A percentile compares a stretch with the other conserved stretches of the same genome.
phyloP scores from a whole-genome alignment of 2,113 vertebrate species.

The Gasterosteus aculeatus region DNA sequence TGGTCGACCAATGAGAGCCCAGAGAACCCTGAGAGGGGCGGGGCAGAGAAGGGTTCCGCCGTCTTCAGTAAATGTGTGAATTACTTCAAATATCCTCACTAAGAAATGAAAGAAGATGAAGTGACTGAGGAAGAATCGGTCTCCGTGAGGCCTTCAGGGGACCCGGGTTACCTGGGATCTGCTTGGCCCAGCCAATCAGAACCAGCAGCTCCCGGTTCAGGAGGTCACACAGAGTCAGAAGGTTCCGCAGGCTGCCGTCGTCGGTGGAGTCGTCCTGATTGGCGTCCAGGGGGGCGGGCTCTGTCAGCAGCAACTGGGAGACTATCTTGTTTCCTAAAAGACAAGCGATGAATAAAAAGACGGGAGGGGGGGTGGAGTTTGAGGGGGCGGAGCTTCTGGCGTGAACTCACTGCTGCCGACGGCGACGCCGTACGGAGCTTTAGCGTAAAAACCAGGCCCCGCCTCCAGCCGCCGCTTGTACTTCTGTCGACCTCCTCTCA shows the following conservation, averaged over 20 bases:
- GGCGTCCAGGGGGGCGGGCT: conserved; percentile 76
- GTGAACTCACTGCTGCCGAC: conserved; percentile 38
- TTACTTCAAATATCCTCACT: neutral
- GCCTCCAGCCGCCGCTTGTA: conserved; percentile 78
- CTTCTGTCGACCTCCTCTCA: conserved; percentile 81
- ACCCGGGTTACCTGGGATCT: conserved; percentile 79
- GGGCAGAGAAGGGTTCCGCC: neutral
- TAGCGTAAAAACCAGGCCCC: conserved; percentile 33
- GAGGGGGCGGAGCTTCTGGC: too few relatives aligned
- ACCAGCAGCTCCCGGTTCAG: conserved; percentile 82
- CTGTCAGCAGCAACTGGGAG: conserved; percentile 78
- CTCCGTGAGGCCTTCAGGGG: too few relatives aligned
- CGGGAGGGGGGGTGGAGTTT: too few relatives aligned
- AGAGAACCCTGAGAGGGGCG: conserved; percentile 68
- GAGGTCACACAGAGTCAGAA: conserved; percentile 83
- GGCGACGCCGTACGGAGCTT: conserved; percentile 25
- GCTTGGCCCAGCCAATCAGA: conserved; percentile 83
- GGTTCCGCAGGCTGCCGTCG: conserved; percentile 73
- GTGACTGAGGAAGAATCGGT: too few relatives aligned
- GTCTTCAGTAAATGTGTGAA: neutral
- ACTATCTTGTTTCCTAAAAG: conserved; percentile 79
- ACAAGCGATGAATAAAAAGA: neutral
- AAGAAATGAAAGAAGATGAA: neutral
- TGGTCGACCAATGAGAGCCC: conserved; percentile 78
- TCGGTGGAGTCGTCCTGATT: conserved; percentile 73